These are phyloP conservation scores for Platanista minor DNA, from an alignment of 2,113 vertebrate species.

Conservation along the genomic window DNA sequence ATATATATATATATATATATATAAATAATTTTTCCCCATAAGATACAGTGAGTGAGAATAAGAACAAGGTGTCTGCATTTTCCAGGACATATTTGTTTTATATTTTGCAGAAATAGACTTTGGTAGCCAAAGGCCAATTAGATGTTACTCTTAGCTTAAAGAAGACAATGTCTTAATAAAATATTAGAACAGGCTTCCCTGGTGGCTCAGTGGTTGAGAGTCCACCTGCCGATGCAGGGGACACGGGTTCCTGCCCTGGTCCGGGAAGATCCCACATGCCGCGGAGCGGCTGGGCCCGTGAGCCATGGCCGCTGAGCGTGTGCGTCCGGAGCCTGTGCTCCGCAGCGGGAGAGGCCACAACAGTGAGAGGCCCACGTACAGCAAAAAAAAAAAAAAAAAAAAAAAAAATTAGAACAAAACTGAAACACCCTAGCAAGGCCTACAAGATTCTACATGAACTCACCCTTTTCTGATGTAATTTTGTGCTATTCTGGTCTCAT, in stretches of 20 bases:
- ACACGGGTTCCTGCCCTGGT: too few species aligned
- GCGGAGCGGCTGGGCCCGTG: too few species aligned
- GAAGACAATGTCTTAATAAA: conserved; percentile 29
- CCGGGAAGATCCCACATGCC: too few species aligned
- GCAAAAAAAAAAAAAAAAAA: too few species aligned
- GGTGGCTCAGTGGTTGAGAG: too few species aligned
- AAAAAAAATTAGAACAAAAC: neutral
- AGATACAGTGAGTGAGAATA: conserved; percentile 35
- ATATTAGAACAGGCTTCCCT: neutral
- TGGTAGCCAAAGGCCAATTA: neutral
- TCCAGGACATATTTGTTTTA: neutral
- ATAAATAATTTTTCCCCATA: neutral
- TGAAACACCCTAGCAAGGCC: neutral
- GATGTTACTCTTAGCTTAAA: neutral
- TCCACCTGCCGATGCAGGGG: too few species aligned
- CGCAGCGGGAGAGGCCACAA: too few species aligned
- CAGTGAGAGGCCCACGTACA: too few species aligned
- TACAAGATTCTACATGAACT: neutral
- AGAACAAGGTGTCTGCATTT: conserved; percentile 15
- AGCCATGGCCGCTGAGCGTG: too few species aligned
- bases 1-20: neutral
- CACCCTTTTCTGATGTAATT: neutral
- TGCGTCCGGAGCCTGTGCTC: too few species aligned
- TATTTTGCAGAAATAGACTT: neutral
- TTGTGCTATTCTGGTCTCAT: neutral